phyloP scores from a whole-genome alignment of 2,888 invertebrate species.

The Troglohyphantes excavatus region DNA sequence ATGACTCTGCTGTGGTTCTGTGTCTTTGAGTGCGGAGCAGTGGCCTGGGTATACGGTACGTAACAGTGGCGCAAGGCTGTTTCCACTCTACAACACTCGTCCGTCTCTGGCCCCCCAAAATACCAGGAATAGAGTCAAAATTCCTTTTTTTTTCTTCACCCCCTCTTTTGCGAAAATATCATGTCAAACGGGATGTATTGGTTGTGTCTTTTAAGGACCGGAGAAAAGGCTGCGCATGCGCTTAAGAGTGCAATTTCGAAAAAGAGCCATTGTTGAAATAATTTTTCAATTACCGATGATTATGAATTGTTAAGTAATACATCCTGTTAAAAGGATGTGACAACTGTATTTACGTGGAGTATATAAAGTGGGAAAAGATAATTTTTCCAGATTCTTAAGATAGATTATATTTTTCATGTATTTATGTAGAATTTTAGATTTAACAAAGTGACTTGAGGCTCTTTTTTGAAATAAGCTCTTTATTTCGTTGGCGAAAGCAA shows the following conservation, averaged over 20 bases:
- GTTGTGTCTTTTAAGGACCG: background rate
- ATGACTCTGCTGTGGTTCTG: constrained; percentile 86
- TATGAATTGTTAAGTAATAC: too few relatives aligned
- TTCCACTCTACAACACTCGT: constrained; percentile 54
- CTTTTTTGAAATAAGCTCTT: background rate
- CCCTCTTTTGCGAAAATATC: background rate
- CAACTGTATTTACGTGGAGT: too few relatives aligned
- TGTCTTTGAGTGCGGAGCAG: constrained; percentile 89
- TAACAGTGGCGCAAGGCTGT: constrained; percentile 74
- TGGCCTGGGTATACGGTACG: constrained; percentile 91
- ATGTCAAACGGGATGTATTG: background rate
- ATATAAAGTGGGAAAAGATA: too few relatives aligned
- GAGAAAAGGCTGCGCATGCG: background rate
- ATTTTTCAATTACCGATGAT: too few relatives aligned
- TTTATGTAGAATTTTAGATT: too few relatives aligned
- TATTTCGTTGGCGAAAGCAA: constrained; percentile 17
- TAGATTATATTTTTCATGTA: too few relatives aligned
- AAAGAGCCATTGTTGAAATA: too few relatives aligned
- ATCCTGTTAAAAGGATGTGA: too few relatives aligned
- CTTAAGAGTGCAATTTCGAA: too few relatives aligned
- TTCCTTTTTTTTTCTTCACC: too few relatives aligned
- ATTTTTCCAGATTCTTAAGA: too few relatives aligned
- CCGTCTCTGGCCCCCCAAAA: constrained; percentile 53
- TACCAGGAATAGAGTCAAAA: too few relatives aligned
- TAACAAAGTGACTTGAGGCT: background rate